Evolutionary conservation across 2,888 invertebrate species (phyloP).

Genomic region (Steromphala cineraria): DNA sequence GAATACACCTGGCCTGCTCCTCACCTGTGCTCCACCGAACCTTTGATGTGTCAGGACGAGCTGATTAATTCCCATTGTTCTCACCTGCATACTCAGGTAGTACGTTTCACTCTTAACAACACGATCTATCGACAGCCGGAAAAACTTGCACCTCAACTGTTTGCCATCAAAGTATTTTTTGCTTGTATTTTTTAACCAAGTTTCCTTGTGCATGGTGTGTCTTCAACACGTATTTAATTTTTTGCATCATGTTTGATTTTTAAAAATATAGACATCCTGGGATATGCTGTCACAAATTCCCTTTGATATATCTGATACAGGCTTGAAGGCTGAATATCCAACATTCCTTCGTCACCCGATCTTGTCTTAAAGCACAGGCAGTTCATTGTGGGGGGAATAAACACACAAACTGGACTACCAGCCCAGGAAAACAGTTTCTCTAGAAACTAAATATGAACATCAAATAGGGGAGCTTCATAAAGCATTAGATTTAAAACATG

Average conservation of each 20-base stretch:
- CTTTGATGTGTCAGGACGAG: constrained; percentile 1
- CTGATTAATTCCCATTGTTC: constrained; percentile 12
- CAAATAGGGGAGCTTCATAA: no score
- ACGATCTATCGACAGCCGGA: neutral
- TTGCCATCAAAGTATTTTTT: neutral
- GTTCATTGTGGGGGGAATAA: no score
- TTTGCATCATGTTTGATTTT: neutral
- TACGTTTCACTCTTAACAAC: neutral
- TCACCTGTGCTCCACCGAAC: neutral
- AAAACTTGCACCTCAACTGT: neutral
- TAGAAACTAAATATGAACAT: no score
- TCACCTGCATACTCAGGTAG: neutral
- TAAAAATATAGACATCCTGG: neutral
- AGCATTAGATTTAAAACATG: no score
- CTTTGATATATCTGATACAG: neutral
- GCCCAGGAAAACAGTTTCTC: no score
- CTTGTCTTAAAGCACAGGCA: no score
- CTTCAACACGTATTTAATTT: neutral
- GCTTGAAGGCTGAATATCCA: neutral
- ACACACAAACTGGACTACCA: no score
- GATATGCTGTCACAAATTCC: neutral
- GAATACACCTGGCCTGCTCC: neutral
- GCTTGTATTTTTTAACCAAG: neutral
- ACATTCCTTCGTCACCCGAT: neutral
- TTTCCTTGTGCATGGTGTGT: no score